A percentile compares a stretch with the other conserved stretches of the same genome.
Evolutionary conservation across 2,888 invertebrate species (phyloP).

Genomic region (Dolichopus griseipennis): DNA sequence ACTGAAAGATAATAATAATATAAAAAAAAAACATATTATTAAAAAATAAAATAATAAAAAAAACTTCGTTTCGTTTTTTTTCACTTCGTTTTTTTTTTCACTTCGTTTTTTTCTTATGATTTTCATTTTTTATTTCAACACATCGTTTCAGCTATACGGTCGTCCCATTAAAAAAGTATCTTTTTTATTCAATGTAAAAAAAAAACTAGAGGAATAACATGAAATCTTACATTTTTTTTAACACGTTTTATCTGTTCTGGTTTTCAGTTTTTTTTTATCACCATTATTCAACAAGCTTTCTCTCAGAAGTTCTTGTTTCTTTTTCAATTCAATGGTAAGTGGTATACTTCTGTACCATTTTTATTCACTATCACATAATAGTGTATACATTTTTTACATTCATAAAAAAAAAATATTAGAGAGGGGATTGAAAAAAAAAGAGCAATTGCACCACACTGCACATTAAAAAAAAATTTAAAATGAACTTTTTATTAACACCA

Average conservation of each 20-base stretch:
- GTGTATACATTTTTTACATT: too few relatives aligned
- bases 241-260: too few relatives aligned
- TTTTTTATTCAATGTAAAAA: background rate
- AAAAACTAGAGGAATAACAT: too few relatives aligned
- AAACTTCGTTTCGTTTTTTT: too few relatives aligned
- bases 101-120: background rate
- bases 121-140: background rate
- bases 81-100: background rate
- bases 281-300: background rate
- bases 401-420: too few relatives aligned
- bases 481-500: too few relatives aligned
- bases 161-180: background rate
- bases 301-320: background rate
- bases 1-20: background rate
- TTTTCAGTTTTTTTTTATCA: background rate
- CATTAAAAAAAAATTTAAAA: too few relatives aligned
- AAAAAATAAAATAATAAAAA: too few relatives aligned
- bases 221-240: background rate
- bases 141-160: background rate
- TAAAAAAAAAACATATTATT: background rate
- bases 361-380: background rate
- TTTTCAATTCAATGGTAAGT: slow-evolving; percentile 2
- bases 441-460: too few relatives aligned
- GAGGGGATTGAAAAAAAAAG: too few relatives aligned
- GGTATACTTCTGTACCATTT: background rate